Conservation (phyloP, 2,113 vertebrate genomes). For the Brachyistius frenatus region DNA sequence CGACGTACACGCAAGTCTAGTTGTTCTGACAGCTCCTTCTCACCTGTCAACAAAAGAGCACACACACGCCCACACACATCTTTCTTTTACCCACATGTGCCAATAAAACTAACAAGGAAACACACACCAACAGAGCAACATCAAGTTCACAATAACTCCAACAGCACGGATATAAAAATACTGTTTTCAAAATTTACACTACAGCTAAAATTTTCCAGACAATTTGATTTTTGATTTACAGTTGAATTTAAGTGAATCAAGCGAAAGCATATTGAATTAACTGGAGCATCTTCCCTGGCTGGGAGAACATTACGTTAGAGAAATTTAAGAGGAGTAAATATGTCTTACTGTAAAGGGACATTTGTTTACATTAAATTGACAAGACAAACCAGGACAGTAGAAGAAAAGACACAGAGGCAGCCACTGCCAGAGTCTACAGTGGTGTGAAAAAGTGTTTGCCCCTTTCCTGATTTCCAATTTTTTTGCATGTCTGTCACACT, state of each 20-base stretch:
- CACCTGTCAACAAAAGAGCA: constrained; percentile 21
- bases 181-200: no score
- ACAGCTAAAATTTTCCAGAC: no score
- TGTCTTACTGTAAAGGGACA: not conserved
- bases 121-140: not conserved
- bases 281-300: not conserved
- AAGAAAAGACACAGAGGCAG: constrained; percentile 16
- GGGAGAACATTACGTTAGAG: not conserved
- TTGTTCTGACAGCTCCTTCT: constrained; percentile 66
- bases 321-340: not conserved
- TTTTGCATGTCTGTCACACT: no score
- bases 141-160: not conserved
- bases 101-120: constrained; percentile 15
- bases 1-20: constrained; percentile 62
- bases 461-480: no score
- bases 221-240: not conserved
- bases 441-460: no score
- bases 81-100: constrained; percentile 13
- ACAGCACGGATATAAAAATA: not conserved
- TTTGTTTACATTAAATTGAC: constrained; percentile 23
- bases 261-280: no score
- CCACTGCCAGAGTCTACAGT: not conserved
- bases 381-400: constrained; percentile 9
- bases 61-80: constrained; percentile 1
- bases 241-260: not conserved